These are phyloP conservation scores for Steinernema scapterisci DNA, from an alignment of 2,888 invertebrate species.

Conservation along the genomic window DNA sequence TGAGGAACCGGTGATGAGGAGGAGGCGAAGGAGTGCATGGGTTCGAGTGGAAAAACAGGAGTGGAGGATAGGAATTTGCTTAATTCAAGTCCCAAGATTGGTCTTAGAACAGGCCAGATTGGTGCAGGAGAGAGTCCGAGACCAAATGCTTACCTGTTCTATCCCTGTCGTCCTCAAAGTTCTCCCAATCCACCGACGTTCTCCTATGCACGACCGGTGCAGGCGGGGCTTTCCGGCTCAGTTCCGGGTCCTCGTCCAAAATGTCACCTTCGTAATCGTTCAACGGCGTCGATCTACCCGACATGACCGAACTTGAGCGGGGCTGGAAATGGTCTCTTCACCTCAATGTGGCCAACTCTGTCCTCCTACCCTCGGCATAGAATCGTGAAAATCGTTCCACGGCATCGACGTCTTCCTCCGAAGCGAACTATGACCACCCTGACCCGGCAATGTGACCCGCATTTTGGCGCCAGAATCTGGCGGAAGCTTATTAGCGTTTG, in stretches of 20 bases:
- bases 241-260: slow-evolving; percentile 59
- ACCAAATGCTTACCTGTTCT: not conserved
- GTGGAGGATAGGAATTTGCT: no score
- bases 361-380: slow-evolving; percentile 48
- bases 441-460: slow-evolving; percentile 41
- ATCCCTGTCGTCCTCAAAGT: slow-evolving; percentile 52
- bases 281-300: slow-evolving; percentile 43
- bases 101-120: no score
- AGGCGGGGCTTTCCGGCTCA: slow-evolving; percentile 60
- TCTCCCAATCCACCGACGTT: slow-evolving; percentile 64
- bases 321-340: no score
- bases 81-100: no score
- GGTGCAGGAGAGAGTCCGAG: no score
- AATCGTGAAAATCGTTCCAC: slow-evolving; percentile 58
- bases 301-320: slow-evolving; percentile 14
- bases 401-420: slow-evolving; percentile 45
- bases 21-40: no score
- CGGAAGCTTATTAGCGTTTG: slow-evolving; percentile 33
- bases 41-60: no score
- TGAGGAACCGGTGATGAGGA: no score
- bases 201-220: slow-evolving; percentile 64
- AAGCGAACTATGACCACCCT: slow-evolving; percentile 31
- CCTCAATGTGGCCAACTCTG: no score
- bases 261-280: slow-evolving; percentile 57
- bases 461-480: slow-evolving; percentile 44